A percentile compares a stretch with the other conserved stretches of the same genome.
Conservation (phyloP, 2,113 vertebrate species). For the Saimiri boliviensis region DNA sequence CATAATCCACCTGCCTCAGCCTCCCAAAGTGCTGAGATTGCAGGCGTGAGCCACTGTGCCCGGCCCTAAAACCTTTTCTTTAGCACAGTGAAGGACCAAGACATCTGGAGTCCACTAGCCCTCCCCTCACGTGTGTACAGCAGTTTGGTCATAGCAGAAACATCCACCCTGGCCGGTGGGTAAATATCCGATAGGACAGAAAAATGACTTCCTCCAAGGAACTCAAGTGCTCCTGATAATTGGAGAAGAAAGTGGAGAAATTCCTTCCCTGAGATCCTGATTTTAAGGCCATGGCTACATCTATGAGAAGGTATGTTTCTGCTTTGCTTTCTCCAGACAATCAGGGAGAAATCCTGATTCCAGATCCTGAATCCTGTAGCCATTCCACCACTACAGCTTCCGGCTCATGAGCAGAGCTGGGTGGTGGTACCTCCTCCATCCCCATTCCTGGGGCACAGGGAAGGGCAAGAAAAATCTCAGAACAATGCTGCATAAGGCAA, state of each 20-base stretch:
- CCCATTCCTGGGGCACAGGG: fast-evolving
- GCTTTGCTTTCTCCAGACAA: neutral
- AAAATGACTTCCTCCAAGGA: neutral
- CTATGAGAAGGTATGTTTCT: neutral
- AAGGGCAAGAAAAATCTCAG: neutral
- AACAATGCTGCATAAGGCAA: neutral
- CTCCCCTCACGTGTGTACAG: neutral
- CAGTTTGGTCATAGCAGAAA: neutral
- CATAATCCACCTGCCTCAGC: no score
- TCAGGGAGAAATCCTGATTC: neutral
- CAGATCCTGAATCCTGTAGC: no score
- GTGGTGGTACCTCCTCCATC: no score
- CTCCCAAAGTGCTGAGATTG: no score
- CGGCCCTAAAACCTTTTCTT: neutral
- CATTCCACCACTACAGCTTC: neutral
- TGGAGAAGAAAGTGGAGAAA: neutral
- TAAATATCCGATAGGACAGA: neutral
- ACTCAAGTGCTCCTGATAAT: neutral
- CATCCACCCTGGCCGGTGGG: fast-evolving
- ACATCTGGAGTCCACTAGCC: neutral
- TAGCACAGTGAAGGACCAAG: neutral
- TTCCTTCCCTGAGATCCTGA: neutral
- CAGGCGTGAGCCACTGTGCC: no score
- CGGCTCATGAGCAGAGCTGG: neutral
- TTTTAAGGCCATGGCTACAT: neutral